Evolutionary conservation across 2,888 invertebrate genomes (phyloP), one percentile per base, ranked within the genome.

Genomic region (Smittia sp.): DNA sequence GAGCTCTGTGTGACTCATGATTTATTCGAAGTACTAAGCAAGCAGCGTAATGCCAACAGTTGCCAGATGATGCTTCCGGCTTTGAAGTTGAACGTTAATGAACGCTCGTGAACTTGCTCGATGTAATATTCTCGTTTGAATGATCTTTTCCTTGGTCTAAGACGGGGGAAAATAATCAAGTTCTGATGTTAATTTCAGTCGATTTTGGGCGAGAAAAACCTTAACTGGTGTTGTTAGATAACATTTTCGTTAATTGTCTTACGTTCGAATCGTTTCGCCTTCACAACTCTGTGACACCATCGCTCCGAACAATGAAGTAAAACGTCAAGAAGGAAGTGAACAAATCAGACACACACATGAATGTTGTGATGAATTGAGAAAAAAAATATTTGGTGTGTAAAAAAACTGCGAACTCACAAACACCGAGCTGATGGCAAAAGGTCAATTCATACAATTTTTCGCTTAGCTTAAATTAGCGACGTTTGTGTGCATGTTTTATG

Each of bases 31-130:
- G n/a, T n/a, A n/a, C n/a, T n/a, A n/a, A n/a, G n/a, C n/a, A n/a
- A n/a, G n/a, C n/a, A n/a, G n/a, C n/a, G n/a, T n/a, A n/a, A n/a
- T n/a, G n/a, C 15, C 2, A 58, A 58, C 58, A 58, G 58, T 58
- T 58, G 58, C 58, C 58, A 58, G 58, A 58, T 58, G 58, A 58
- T 58, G 22, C 58, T 58, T 58, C 58, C 58, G 18, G 58, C 58
- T 58, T 18, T 58, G 9, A 22, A 58, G 58, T 58, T 7, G 9
- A 11, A 46, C 46, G 46, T 58, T 22, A 22, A 22, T 58, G 58
- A 22, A 58, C 58, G 46, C 46, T 46, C 46, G 46, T 46, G 46
- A 46, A 46, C 46, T 46, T 46, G n/a, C 4, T 3, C 46, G 11
- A 46, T 11, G 11, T 3, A 32, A 32, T 32, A 32, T 32, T 32